Evolutionary conservation across 2,797 vertebrate species (phyloP).

Genomic region (Notolepis coatsorum): DNA sequence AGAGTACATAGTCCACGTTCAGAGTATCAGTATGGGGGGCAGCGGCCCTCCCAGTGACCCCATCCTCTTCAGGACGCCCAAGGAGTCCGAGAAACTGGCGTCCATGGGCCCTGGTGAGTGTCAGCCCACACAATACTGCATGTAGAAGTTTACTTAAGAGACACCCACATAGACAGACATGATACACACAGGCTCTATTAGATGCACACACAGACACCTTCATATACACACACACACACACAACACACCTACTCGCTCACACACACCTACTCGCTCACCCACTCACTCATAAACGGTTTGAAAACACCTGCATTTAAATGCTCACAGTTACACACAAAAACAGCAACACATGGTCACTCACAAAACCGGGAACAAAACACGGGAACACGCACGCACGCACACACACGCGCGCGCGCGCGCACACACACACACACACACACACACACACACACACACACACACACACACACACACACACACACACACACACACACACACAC

Average conservation of each 20-base stretch:
- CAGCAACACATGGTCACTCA: not conserved
- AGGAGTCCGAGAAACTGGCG: slow-evolving; percentile 93
- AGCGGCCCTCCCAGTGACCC: slow-evolving; percentile 94
- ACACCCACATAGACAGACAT: too few species aligned
- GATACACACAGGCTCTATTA: not conserved
- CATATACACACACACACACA: not conserved
- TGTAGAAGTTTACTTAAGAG: too few species aligned
- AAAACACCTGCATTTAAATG: not conserved
- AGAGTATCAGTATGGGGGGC: slow-evolving; percentile 94
- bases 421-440: not conserved
- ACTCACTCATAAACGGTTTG: not conserved
- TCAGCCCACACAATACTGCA: not conserved
- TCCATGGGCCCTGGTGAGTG: slow-evolving; percentile 92
- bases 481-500: not conserved
- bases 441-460: not conserved
- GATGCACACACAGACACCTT: not conserved
- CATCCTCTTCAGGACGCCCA: slow-evolving; percentile 92
- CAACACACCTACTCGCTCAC: too few species aligned
- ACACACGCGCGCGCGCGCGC: not conserved
- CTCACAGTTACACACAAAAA: not conserved
- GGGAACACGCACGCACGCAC: not conserved
- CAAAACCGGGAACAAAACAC: not conserved
- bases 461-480: not conserved
- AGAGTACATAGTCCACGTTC: slow-evolving; percentile 94
- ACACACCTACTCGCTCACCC: too few species aligned